Conservation (phyloP, 1,140 invertebrate genomes). For the Acromyrmex charruanus region DNA sequence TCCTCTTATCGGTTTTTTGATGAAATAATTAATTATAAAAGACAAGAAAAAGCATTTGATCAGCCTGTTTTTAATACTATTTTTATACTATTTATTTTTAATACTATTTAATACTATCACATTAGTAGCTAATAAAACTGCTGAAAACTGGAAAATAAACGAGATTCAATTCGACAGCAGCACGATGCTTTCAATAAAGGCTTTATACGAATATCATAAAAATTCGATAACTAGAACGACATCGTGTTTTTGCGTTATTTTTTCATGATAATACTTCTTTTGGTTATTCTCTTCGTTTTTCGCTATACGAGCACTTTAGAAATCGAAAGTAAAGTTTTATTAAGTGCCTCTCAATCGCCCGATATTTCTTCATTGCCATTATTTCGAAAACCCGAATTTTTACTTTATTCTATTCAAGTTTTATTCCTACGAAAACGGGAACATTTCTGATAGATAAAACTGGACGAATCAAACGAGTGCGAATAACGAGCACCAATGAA, state of each 20-base stretch:
- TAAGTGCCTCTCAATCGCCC: no score
- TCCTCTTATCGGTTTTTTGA: background rate
- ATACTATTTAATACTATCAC: no score
- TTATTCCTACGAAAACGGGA: background rate
- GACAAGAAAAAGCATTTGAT: background rate
- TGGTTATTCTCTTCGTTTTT: background rate
- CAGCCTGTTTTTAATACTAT: background rate
- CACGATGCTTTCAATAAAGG: background rate
- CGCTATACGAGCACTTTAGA: background rate
- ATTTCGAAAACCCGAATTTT: no score
- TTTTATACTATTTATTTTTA: no score
- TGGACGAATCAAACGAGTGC: background rate
- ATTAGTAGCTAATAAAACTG: background rate
- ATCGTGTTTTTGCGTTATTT: conserved; percentile 1
- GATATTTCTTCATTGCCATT: no score
- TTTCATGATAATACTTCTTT: background rate
- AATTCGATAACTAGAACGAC: conserved; percentile 14
- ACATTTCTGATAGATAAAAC: background rate
- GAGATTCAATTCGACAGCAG: conserved; percentile 3
- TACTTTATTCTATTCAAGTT: background rate
- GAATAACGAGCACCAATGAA: background rate
- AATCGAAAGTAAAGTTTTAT: background rate
- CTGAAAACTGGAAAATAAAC: background rate
- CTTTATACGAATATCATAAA: background rate
- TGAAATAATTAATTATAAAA: conserved; percentile 7